These are phyloP conservation scores for Notospermus geniculatus DNA, from an alignment of 1,140 invertebrate species.

Conservation along the genomic window DNA sequence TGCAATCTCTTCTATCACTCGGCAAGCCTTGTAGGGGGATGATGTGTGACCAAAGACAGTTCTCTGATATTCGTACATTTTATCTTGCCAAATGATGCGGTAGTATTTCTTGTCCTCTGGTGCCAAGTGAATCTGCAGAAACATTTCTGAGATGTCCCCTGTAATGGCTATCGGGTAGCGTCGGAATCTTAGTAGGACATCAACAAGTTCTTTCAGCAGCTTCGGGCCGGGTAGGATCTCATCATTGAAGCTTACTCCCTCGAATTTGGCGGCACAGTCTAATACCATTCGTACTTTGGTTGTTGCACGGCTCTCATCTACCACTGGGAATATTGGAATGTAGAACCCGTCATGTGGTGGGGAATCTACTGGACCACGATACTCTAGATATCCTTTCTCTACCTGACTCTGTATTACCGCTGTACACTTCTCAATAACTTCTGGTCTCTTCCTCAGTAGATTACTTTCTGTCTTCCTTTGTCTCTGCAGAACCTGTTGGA, in stretches of 20 bases:
- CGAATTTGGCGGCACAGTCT: constrained; percentile 21
- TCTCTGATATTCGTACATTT: constrained; percentile 11
- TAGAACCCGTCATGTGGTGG: not conserved
- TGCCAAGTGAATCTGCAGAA: constrained; percentile 22
- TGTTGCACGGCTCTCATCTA: not conserved
- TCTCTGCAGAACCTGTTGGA: too few species aligned
- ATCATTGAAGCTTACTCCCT: constrained; percentile 31
- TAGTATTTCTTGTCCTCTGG: constrained; percentile 20
- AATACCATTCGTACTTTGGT: constrained; percentile 25
- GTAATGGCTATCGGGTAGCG: constrained; percentile 25
- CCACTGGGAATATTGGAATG: constrained; percentile 1
- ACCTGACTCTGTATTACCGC: not conserved
- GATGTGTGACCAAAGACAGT: constrained; percentile 25
- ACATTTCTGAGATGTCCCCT: constrained; percentile 28
- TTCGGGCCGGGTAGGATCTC: constrained; percentile 35
- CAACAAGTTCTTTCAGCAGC: constrained; percentile 48
- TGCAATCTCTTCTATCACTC: constrained; percentile 20
- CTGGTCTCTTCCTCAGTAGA: too few species aligned
- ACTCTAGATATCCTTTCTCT: not conserved
- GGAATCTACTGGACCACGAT: not conserved
- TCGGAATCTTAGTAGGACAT: constrained; percentile 25
- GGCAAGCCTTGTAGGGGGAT: constrained; percentile 23
- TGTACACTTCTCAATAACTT: too few species aligned
- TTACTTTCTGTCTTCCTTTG: too few species aligned
- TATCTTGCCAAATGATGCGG: constrained; percentile 16